Percentiles rank a stretch among this genome's conserved stretches.
Evolutionary conservation across 2,113 vertebrate species (phyloP).

Genomic region (Oncorhynchus clarkii): DNA sequence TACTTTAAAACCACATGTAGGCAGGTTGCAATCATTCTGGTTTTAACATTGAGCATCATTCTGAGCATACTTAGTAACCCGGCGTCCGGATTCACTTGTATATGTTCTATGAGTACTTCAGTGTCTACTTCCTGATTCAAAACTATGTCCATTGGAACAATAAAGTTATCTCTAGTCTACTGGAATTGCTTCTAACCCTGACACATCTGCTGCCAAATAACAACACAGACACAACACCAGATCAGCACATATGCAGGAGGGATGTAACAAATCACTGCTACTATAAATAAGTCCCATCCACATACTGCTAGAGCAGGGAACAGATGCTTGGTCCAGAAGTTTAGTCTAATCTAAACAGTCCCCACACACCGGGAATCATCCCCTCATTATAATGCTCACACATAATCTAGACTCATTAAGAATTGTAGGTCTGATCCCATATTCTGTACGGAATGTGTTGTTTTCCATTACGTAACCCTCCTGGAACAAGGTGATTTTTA

Average conservation of each 20-base stretch:
- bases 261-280: neutral
- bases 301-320: slow-evolving; percentile 16
- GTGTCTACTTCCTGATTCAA: too few species aligned
- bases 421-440: neutral
- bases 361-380: slow-evolving; percentile 14
- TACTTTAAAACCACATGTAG: too few species aligned
- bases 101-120: too few species aligned
- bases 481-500: slow-evolving; percentile 25
- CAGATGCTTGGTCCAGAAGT: slow-evolving; percentile 32
- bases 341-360: slow-evolving; percentile 13
- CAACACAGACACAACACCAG: neutral
- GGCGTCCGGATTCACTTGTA: too few species aligned
- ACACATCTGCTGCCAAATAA: neutral
- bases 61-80: too few species aligned
- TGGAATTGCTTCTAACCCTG: neutral
- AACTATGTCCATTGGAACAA: too few species aligned
- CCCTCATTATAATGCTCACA: slow-evolving; percentile 21
- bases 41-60: too few species aligned
- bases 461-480: neutral
- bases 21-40: too few species aligned
- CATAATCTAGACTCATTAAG: slow-evolving; percentile 7
- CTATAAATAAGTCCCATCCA: slow-evolving; percentile 6
- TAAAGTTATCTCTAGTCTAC: neutral
- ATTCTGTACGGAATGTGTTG: neutral
- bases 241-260: slow-evolving; percentile 7